Conservation (phyloP, 2,113 vertebrate genomes). For the Calypte anna region DNA sequence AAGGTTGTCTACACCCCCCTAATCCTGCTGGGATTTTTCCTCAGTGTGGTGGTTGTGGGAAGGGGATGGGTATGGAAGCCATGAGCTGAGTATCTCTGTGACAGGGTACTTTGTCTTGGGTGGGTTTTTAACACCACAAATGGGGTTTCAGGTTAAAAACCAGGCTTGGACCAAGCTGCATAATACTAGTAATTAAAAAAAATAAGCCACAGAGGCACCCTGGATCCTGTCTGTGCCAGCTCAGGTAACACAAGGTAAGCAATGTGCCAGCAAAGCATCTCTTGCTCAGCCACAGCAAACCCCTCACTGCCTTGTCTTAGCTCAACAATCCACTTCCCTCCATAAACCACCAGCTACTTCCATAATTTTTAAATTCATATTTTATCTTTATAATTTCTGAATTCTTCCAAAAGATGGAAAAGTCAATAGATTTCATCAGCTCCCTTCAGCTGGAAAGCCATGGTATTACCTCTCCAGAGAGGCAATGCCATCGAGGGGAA, state of each 20-base stretch:
- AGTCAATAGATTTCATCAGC: not conserved
- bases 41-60: rapidly evolving
- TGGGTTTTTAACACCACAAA: not conserved
- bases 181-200: not conserved
- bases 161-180: not conserved
- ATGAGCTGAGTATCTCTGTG: rapidly evolving
- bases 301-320: not conserved
- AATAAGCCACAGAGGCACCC: not conserved
- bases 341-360: not conserved
- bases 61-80: rapidly evolving
- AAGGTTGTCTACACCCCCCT: not conserved
- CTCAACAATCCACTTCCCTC: not conserved
- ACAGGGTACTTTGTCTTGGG: not conserved
- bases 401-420: not conserved
- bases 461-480: not conserved
- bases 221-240: rapidly evolving
- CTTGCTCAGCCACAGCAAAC: not conserved
- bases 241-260: not conserved
- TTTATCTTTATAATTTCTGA: not conserved
- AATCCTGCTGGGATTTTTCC: not conserved
- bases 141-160: not conserved
- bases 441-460: not conserved
- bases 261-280: rapidly evolving
- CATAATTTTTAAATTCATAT: not conserved
- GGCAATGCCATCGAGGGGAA: rapidly evolving